Evolutionary conservation across 2,113 vertebrate species (phyloP).

Genomic region (Thryonomys swinderianus): DNA sequence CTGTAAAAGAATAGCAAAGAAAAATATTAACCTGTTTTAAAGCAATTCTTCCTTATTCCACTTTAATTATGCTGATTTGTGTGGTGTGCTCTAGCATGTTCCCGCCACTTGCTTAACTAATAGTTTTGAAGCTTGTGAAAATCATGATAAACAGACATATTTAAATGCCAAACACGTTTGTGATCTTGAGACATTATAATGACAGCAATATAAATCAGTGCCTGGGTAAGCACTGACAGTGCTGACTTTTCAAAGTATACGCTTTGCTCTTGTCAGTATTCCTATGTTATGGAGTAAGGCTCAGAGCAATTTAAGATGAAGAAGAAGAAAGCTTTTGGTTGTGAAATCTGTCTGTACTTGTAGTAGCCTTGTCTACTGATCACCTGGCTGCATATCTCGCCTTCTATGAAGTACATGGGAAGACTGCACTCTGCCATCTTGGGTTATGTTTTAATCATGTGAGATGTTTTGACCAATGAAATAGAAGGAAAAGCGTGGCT

Average conservation of each 20-base stretch:
- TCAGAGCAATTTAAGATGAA: neutral
- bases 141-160: neutral
- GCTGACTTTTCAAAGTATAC: neutral
- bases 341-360: neutral
- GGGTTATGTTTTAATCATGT: neutral
- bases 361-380: neutral
- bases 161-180: neutral
- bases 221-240: neutral
- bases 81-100: neutral
- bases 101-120: neutral
- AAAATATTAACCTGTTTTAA: conserved; percentile 29
- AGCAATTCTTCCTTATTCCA: neutral
- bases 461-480: conserved; percentile 9
- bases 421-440: neutral
- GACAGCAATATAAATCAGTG: neutral
- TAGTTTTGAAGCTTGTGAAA: neutral
- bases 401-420: neutral
- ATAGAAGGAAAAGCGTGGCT: neutral
- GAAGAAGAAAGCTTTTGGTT: neutral
- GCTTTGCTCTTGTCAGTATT: neutral
- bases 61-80: neutral
- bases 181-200: neutral
- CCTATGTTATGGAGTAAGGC: neutral
- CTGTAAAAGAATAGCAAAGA: neutral
- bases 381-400: neutral